Conservation (phyloP, 30 jellyfish, hydroid and myxozoan species). For the Turritopsis dohrnii region DNA sequence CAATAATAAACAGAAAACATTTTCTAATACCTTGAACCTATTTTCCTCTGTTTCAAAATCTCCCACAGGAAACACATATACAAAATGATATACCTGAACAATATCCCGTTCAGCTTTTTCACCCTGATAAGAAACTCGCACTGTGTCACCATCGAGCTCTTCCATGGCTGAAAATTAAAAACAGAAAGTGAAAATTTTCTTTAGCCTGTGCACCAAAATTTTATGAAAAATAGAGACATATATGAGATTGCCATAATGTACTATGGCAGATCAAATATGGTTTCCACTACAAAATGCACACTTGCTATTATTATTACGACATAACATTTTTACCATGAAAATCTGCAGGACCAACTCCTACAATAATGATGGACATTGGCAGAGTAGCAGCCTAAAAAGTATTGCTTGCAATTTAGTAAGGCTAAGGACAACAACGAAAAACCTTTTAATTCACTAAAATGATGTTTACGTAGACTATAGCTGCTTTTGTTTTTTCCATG, state of each 20-base stretch:
- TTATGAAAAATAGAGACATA: too few species aligned
- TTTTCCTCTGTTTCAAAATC: too few species aligned
- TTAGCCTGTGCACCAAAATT: too few species aligned
- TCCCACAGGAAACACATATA: background rate
- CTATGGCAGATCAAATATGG: background rate
- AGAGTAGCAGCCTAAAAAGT: conserved; percentile 46
- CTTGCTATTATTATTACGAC: too few species aligned
- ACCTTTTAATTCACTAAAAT: too few species aligned
- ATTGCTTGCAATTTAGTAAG: too few species aligned
- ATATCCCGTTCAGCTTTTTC: conserved; percentile 74
- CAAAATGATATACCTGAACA: conserved; percentile 48
- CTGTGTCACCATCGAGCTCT: conserved; percentile 87
- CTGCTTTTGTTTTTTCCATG: conserved; percentile 77
- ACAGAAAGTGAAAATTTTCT: too few species aligned
- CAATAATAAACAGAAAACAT: too few species aligned
- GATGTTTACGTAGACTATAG: conserved; percentile 55
- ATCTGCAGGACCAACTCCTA: conserved; percentile 85
- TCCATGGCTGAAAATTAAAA: conserved; percentile 90
- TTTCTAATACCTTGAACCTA: background rate
- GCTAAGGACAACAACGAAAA: too few species aligned
- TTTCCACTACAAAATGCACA: too few species aligned
- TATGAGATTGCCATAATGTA: too few species aligned
- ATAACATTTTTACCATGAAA: conserved; percentile 57
- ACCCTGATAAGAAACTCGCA: conserved; percentile 67
- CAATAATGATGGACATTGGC: conserved; percentile 82